Evolutionary conservation across 2,797 vertebrate species (phyloP).

Genomic region (Dendrocincla fuliginosa): DNA sequence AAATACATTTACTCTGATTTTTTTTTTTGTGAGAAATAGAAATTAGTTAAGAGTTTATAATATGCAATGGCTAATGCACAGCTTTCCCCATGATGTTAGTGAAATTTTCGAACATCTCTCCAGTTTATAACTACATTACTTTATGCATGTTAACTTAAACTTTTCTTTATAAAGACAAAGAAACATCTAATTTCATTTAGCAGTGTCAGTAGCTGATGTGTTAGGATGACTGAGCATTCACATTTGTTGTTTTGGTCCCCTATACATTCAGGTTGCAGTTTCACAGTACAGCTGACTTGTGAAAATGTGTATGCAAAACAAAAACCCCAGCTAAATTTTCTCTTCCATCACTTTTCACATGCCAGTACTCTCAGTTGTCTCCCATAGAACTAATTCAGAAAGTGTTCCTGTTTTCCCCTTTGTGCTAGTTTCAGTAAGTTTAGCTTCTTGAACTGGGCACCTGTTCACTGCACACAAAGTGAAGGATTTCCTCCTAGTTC

Average conservation of each 20-base stretch:
- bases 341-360: not conserved
- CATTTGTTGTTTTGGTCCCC: not conserved
- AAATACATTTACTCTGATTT: not conserved
- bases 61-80: not conserved
- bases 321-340: not conserved
- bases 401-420: not conserved
- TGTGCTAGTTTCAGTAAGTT: not conserved
- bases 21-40: not conserved
- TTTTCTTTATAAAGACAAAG: not conserved
- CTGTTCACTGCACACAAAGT: fast-evolving
- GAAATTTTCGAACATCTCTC: not conserved
- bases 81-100: not conserved
- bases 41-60: not conserved
- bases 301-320: not conserved
- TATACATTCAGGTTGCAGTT: not conserved
- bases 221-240: not conserved
- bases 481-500: not conserved
- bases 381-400: not conserved
- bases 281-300: not conserved
- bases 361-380: not conserved
- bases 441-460: not conserved
- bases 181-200: not conserved
- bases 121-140: not conserved
- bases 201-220: not conserved
- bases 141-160: not conserved